phyloP scores from a whole-genome alignment of 2,888 invertebrate species.

The Steinernema scapterisci region DNA sequence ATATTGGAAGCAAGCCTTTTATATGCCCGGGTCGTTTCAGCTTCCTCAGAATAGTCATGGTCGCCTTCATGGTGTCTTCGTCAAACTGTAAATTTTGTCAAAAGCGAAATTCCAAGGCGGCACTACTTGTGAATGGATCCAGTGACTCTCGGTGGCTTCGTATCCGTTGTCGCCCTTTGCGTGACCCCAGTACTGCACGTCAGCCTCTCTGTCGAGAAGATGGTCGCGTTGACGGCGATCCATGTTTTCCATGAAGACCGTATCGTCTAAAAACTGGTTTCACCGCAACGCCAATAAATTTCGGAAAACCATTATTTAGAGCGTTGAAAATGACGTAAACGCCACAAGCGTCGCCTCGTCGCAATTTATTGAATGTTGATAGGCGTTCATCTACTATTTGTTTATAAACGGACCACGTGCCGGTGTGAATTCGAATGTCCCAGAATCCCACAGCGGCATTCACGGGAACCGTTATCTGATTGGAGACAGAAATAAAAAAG shows the following conservation, averaged over 20 bases:
- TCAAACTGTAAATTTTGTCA: conserved; percentile 37
- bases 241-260: background rate
- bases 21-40: background rate
- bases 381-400: background rate
- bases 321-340: conserved; percentile 21
- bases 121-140: conserved; percentile 3
- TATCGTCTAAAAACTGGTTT: conserved; percentile 33
- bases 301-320: conserved; percentile 1
- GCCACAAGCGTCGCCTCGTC: background rate
- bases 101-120: background rate
- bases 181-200: conserved; percentile 33
- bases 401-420: background rate
- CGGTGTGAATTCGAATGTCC: conserved; percentile 21
- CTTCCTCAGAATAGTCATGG: background rate
- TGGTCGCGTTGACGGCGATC: conserved; percentile 18
- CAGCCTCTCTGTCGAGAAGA: conserved; percentile 28
- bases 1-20: background rate
- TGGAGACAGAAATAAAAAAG: background rate
- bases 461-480: conserved; percentile 21
- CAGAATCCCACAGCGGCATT: conserved; percentile 34
- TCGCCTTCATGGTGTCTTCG: conserved; percentile 35
- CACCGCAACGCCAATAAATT: background rate
- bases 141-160: background rate
- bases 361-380: conserved; percentile 5
- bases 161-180: background rate